Conservation (phyloP, 1,140 invertebrate genomes). For the Paracyclopina nana region DNA sequence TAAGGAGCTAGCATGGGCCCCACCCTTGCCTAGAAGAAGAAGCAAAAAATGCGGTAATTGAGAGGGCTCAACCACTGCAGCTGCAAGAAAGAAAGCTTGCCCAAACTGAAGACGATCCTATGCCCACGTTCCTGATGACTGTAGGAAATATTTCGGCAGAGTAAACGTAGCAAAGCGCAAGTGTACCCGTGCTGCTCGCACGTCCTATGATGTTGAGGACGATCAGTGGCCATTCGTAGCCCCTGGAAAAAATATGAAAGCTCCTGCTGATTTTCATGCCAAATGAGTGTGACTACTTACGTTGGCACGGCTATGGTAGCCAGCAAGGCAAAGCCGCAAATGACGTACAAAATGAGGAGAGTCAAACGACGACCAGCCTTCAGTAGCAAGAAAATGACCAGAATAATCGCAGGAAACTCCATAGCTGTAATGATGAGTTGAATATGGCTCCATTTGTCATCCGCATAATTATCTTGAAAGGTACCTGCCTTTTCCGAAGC, state of each 20-base stretch:
- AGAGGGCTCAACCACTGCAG: background rate
- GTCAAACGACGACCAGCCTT: background rate
- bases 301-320: background rate
- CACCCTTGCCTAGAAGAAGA: constrained; percentile 20
- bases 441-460: background rate
- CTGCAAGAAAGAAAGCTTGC: background rate
- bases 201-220: constrained; percentile 9
- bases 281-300: background rate
- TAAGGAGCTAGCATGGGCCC: constrained; percentile 23
- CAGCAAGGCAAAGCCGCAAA: constrained; percentile 11
- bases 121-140: constrained; percentile 25
- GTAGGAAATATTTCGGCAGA: constrained; percentile 29
- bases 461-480: background rate
- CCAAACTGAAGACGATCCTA: constrained; percentile 25
- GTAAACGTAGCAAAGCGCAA: constrained; percentile 27
- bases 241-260: background rate
- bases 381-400: constrained; percentile 2
- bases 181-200: constrained; percentile 15
- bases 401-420: constrained; percentile 6
- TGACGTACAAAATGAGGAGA: constrained; percentile 1
- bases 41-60: background rate
- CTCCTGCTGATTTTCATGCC: background rate
- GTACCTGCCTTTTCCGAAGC: background rate
- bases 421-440: background rate
- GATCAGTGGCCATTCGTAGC: constrained; percentile 9